phyloP scores from a whole-genome alignment of 2,888 invertebrate species.

The Metopia argyrocephala region DNA sequence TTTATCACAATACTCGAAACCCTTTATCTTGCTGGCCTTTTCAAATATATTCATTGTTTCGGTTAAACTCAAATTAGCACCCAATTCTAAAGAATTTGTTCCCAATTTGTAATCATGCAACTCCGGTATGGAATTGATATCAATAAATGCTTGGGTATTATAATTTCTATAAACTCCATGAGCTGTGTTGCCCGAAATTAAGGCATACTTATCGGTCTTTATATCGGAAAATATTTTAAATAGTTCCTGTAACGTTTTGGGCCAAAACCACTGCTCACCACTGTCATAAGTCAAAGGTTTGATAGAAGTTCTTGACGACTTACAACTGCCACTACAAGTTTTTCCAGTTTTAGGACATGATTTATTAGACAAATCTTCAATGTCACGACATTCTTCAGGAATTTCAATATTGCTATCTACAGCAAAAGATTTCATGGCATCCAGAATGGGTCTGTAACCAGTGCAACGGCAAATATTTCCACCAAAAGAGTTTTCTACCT shows the following conservation, averaged over 20 bases:
- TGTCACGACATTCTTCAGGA: constrained; percentile 79
- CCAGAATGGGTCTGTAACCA: constrained; percentile 87
- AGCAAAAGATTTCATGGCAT: constrained; percentile 88
- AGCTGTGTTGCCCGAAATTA: constrained; percentile 88
- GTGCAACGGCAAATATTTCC: constrained; percentile 90
- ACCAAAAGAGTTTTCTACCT: constrained; percentile 87
- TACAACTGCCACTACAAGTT: constrained; percentile 75
- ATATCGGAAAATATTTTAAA: constrained; percentile 74
- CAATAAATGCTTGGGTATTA: constrained; percentile 81
- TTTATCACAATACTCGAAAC: constrained; percentile 80
- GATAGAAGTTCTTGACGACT: constrained; percentile 37
- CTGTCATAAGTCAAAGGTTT: constrained; percentile 62
- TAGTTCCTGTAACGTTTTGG: constrained; percentile 68
- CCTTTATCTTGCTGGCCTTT: constrained; percentile 75
- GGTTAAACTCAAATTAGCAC: constrained; percentile 79
- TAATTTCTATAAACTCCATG: constrained; percentile 81
- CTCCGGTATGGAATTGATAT: constrained; percentile 82
- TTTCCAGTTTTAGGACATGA: constrained; percentile 77
- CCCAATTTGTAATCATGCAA: constrained; percentile 78
- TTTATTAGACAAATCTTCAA: constrained; percentile 78
- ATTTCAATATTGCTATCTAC: constrained; percentile 80
- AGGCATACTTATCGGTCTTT: constrained; percentile 79
- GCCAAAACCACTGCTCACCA: constrained; percentile 74
- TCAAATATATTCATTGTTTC: constrained; percentile 80
- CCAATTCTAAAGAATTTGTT: constrained; percentile 69